These are phyloP conservation scores for Ganaspis sp. DNA, from an alignment of 1,140 invertebrate species.

Conservation along the genomic window DNA sequence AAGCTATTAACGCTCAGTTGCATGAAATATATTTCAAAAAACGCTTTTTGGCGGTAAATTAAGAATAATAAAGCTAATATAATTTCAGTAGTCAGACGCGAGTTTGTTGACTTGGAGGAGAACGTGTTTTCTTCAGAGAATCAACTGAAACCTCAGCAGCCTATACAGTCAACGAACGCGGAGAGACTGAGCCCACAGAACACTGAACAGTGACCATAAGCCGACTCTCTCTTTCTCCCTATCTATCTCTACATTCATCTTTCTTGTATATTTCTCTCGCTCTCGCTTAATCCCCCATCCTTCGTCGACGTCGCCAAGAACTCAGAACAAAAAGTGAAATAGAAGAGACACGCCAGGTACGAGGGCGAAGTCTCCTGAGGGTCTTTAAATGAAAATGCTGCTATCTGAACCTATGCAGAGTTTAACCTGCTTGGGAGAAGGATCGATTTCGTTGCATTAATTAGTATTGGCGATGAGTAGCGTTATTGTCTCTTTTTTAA, in stretches of 20 bases:
- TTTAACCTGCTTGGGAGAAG: neutral
- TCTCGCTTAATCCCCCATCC: constrained; percentile 38
- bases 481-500: neutral
- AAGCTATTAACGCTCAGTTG: constrained; percentile 18
- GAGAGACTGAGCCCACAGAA: constrained; percentile 37
- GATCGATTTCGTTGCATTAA: constrained; percentile 26
- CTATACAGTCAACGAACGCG: constrained; percentile 34
- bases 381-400: constrained; percentile 47
- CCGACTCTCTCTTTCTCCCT: constrained; percentile 38
- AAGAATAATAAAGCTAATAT: constrained; percentile 26
- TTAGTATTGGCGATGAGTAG: neutral
- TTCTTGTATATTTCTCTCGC: constrained; percentile 27
- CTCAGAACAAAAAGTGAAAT: constrained; percentile 41
- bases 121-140: constrained; percentile 15
- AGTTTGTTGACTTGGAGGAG: constrained; percentile 11
- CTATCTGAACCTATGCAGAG: neutral
- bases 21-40: constrained; percentile 18
- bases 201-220: constrained; percentile 52
- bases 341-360: constrained; percentile 53
- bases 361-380: constrained; percentile 60
- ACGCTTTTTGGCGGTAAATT: constrained; percentile 16
- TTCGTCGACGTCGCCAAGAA: constrained; percentile 29
- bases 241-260: too few relatives aligned
- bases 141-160: neutral
- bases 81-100: constrained; percentile 9